phyloP scores from a whole-genome alignment of 2,888 invertebrate genomes.

The Agrochola lychnidis region DNA sequence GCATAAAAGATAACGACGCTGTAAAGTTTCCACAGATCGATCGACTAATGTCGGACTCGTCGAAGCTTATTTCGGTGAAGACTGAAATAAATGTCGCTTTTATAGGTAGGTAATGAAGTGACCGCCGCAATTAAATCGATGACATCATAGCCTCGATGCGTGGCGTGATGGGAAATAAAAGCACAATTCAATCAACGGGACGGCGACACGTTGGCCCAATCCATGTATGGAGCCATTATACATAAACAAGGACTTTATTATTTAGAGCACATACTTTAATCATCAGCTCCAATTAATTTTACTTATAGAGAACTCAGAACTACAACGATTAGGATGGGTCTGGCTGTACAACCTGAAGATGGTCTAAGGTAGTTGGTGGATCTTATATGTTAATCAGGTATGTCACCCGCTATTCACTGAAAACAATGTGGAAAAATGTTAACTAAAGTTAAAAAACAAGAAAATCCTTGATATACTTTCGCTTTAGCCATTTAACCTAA shows the following conservation, averaged over 20 bases:
- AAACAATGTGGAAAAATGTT: background rate
- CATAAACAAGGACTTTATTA: conserved; percentile 50
- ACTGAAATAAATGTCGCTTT: conserved; percentile 80
- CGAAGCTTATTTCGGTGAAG: conserved; percentile 73
- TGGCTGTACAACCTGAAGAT: background rate
- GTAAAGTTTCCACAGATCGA: conserved; percentile 80
- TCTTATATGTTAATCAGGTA: background rate
- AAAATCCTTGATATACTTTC: conserved; percentile 30
- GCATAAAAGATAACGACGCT: conserved; percentile 78
- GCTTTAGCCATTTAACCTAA: conserved; percentile 32
- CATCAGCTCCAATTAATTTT: background rate
- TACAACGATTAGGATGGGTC: background rate
- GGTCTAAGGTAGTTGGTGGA: background rate
- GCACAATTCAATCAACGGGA: conserved; percentile 84
- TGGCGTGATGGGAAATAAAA: conserved; percentile 85
- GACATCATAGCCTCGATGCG: conserved; percentile 84
- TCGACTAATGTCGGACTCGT: conserved; percentile 68
- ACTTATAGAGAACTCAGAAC: background rate
- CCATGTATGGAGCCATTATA: conserved; percentile 58
- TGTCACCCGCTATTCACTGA: background rate
- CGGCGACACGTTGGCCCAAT: conserved; percentile 64
- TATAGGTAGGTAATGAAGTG: conserved; percentile 84
- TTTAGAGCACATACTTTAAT: conserved; percentile 31
- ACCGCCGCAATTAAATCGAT: conserved; percentile 87
- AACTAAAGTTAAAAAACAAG: background rate